Evolutionary conservation across 2,888 invertebrate genomes (phyloP), one percentile per base, ranked within the genome.

Genomic region (Brenthis hecate): DNA sequence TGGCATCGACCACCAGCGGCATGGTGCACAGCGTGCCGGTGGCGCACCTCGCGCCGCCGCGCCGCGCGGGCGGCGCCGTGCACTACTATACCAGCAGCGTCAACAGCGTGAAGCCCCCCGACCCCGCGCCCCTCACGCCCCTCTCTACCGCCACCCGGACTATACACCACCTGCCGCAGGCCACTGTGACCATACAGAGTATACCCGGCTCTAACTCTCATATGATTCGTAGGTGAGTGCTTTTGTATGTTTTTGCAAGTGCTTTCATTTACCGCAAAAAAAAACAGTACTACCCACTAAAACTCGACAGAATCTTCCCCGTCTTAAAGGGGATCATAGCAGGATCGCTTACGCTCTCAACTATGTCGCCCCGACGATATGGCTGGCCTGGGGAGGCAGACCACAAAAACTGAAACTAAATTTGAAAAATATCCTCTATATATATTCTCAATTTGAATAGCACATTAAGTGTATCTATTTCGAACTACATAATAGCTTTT

Each of bases 21-120:
- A 88, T 92, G 88, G 80, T 92, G 0, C 92, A 92, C 76, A 88
- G 89, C 60, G 92, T 92, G 23, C 92, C 92, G 0, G 91, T 92
- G 0, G 88, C 92, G 0, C 92, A 92, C 68, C 77, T 92, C 0
- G 84, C 89, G 0, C 83, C 89, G 8, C 88, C 89, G 0, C 87
- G 91, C 57, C 81, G 87, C 70, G 83, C 89, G 0, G 89, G 88
- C 71, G 86, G 87, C 71, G 91, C 92, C 0, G 84, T 91, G 53
- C 79, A 78, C 69, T 80, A 80, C 69, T 78, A 77, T 67, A 77
- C 76, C 13, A 77, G 76, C 57, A 72, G 81, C 71, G 76, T 1
- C 8, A 77, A 75, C 57, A 72, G 81, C 71, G 76, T 1, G 75
- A 78, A 78, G 3, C 75, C 81, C 0, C 53, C 53, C 19, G 78